These are phyloP conservation scores for Callimorpha dominula DNA, from an alignment of 2,888 invertebrate species.

Conservation along the genomic window DNA sequence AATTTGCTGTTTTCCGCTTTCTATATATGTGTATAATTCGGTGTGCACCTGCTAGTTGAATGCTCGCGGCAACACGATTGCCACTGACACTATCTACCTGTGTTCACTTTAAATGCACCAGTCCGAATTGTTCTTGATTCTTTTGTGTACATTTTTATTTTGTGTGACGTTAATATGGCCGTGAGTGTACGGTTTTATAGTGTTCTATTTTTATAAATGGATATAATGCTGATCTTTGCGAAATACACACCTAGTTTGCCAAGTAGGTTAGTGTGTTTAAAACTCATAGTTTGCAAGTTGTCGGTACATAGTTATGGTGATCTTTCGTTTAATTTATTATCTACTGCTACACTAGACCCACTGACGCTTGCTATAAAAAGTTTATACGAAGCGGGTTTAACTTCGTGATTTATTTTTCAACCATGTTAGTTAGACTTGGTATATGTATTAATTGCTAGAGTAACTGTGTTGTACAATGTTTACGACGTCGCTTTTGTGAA, in stretches of 20 bases:
- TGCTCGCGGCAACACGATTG: constrained; percentile 65
- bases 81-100: constrained; percentile 74
- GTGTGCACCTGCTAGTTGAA: constrained; percentile 57
- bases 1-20: constrained; percentile 59
- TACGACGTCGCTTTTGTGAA: neutral
- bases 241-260: constrained; percentile 30
- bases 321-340: constrained; percentile 13
- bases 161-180: constrained; percentile 36
- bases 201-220: constrained; percentile 21
- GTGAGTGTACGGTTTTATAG: constrained; percentile 19
- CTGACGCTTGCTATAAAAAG: neutral
- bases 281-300: constrained; percentile 14
- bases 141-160: constrained; percentile 51
- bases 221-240: constrained; percentile 17
- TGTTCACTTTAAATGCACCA: constrained; percentile 68
- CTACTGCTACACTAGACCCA: neutral
- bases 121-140: constrained; percentile 62
- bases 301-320: constrained; percentile 11
- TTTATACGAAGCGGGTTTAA: neutral
- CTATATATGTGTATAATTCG: constrained; percentile 62
- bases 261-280: constrained; percentile 45
- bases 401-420: neutral
- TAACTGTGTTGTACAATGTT: no score
- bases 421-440: neutral
- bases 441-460: no score